Base-by-base conservation (phyloP, 2,888 invertebrate species). In the Papilio protenor region DNA sequence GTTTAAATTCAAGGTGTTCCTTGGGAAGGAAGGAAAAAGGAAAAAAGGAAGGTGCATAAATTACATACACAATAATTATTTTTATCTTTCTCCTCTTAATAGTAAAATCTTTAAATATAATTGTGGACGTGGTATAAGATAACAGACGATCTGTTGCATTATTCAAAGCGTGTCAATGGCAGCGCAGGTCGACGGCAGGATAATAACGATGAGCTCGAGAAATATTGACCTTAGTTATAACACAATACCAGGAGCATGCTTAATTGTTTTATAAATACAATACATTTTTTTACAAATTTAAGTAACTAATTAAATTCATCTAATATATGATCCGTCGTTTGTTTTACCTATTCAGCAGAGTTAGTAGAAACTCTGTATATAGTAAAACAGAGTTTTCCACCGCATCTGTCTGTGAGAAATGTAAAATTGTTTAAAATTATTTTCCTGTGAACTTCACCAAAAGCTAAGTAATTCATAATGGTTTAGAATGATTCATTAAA, bases 151-250 rank as follows among this genome's bases (percentile, higher is more conserved):
- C 70, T 76, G 49, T 71, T 59, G 6, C 23, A 76, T 71, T 76
- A 76, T 59, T 76, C 59, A 76, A 76, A 52, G 23, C 71, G 71
- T 52, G 71, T 40, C 71, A 76, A 76, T 61, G 66, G 55, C 47
- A 57, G 47, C 10, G 47, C 45, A 23, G 72, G 66, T 66, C 72
- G 73, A 23, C 27, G 21, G 21, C 69, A 66, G 27, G 52, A 66
- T 77, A 69, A 73, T 55, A 73, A n/a, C 69, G 57, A 45, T 47
- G 8, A 66, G 16, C 73, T 23, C 5, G 45, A 73, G 55, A 73
- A 77, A 33, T 72, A 71, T 27, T 52, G 49, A n/a, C 27, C 11
- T 47, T 64, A 49, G 74, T 33, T 27, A 8, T 59, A 4, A 73
- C 14, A 27, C 23, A 27, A 59, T 23, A 21, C 23, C 23, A 12